Conservation (phyloP, 2,797 vertebrate species). For the Sebastes diploproa region DNA sequence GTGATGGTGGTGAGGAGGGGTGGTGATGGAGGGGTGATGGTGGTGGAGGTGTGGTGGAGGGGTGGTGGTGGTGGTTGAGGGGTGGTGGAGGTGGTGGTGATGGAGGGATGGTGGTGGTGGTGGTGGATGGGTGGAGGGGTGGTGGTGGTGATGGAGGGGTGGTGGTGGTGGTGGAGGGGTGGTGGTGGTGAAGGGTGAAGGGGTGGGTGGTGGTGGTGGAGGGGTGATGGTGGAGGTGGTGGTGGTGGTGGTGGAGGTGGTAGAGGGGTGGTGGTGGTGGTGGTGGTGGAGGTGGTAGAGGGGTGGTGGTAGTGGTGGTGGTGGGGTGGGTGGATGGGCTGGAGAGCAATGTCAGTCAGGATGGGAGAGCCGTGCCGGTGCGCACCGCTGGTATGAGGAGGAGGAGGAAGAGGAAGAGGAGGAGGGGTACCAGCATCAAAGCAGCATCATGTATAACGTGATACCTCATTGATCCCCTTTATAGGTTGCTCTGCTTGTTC, state of each 20-base stretch:
- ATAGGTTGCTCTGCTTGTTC: conserved; percentile 13
- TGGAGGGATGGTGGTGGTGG: neutral
- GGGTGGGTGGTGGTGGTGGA: neutral
- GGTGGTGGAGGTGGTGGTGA: neutral
- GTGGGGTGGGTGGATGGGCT: neutral
- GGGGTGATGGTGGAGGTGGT: too few species aligned
- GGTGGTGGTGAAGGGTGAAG: neutral
- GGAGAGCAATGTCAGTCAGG: too few species aligned
- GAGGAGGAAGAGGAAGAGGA: neutral
- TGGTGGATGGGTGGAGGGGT: too few species aligned
- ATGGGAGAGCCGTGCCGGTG: too few species aligned
- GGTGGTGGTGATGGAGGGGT: too few species aligned
- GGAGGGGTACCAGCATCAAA: neutral
- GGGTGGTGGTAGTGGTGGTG: neutral
- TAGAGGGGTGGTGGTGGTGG: neutral
- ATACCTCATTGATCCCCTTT: conserved; percentile 30
- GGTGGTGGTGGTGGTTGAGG: too few species aligned
- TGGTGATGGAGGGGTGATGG: too few species aligned
- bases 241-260: too few species aligned
- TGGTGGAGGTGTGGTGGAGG: too few species aligned
- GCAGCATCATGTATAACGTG: conserved; percentile 28
- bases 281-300: too few species aligned
- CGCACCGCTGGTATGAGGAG: neutral
- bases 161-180: neutral
- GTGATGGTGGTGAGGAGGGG: too few species aligned